Conservation (phyloP, 2,113 vertebrate genomes). For the Phycodurus eques region DNA sequence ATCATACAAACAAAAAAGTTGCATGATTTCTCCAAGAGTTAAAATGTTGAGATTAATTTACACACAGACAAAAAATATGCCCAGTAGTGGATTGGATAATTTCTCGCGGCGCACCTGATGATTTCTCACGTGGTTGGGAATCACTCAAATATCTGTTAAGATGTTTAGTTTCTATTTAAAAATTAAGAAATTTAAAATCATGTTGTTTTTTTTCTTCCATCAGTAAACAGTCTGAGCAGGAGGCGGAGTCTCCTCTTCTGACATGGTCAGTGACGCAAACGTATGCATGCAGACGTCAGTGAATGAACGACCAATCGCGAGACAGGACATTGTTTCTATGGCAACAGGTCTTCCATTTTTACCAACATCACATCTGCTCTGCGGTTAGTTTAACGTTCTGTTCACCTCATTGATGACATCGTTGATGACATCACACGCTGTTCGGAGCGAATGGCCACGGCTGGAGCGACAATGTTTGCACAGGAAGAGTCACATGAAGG, state of each 20-base stretch:
- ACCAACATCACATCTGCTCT: background rate
- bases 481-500: background rate
- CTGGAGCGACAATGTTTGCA: background rate
- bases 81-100: too few species aligned
- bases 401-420: background rate
- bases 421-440: background rate
- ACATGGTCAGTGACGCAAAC: slow-evolving; percentile 15
- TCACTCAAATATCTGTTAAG: too few species aligned
- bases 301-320: slow-evolving; percentile 31
- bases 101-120: too few species aligned
- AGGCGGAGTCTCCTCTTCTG: slow-evolving; percentile 71
- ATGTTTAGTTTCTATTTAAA: background rate
- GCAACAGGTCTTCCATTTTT: slow-evolving; percentile 10
- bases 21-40: too few species aligned
- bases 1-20: too few species aligned
- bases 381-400: background rate
- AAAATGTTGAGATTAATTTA: too few species aligned
- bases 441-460: background rate
- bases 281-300: slow-evolving; percentile 26
- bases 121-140: too few species aligned
- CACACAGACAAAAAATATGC: too few species aligned
- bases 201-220: background rate
- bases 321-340: slow-evolving; percentile 3
- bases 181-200: too few species aligned
- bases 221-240: slow-evolving; percentile 66